Evolutionary conservation across 1,140 invertebrate genomes (phyloP), one percentile per base, ranked within the genome.

Genomic region (Brevipalpus yothersi): DNA sequence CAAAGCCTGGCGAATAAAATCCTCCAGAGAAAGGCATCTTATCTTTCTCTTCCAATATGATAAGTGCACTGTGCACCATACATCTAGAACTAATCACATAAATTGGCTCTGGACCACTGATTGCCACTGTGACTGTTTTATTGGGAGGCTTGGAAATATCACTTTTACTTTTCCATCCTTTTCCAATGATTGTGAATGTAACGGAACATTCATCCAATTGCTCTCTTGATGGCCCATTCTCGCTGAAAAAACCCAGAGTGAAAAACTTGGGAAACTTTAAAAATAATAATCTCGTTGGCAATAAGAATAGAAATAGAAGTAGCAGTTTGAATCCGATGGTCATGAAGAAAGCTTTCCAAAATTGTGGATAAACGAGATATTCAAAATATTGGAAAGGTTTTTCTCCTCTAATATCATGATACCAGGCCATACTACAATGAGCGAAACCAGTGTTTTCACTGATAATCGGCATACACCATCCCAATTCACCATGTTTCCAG

Each of bases 31-130:
- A 41, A 0, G 85, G 85, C 72, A 92, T 78, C 66, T 83, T 82
- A 56, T 82, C 74, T 58, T 69, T 71, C 68, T 94, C 85, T 47
- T 78, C 78, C 1, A 93, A 71, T 60, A 93, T 73, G 13, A 78
- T 82, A 53, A 87, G 63, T 1, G 80, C 89, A 56, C 79, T 75
- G 58, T 81, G 74, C 2, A 91, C 66, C 61, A 87, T 66, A 56
- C 76, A 75, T n/a, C 77, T 78, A 42, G 80, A 80, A 2, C 89
- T 92, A 1, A 80, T 76, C 8, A 84, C 80, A 73, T 93, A 95
- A 51, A 81, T 87, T 21, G 85, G 61, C 70, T 75, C 74, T 61
- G 74, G 74, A 58, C 75, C 76, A 23, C 66, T 65, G 39, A 78
- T 72, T 59, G 68, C 78, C 0, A 79, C 81, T 47, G 79, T 75